Base-by-base conservation (phyloP, 1,140 invertebrate species). In the Caenorhabditis latens region DNA sequence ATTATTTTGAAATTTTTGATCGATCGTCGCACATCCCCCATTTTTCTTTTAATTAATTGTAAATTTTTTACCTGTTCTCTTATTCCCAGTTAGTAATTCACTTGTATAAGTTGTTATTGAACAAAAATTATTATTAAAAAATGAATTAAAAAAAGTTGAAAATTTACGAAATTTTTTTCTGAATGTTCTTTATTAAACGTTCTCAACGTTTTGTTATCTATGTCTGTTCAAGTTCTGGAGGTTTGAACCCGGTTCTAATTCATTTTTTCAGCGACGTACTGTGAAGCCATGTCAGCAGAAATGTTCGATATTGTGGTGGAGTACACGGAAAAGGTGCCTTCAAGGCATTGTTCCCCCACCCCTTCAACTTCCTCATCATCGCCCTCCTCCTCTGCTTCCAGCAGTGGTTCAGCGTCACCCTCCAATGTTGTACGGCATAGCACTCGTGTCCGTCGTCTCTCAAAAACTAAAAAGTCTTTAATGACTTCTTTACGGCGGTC, bases 41-140 rank as follows among this genome's bases (percentile, higher is more conserved):
- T 71, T 24, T 79, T 50, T 43, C 53, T 53, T 46, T 79, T 50
- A 11, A 71, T 71, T 19, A 71, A 48, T n/a, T 79, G 43, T 79
- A 50, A 24, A 32, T 32, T 71, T 53, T 79, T 53, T 43, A 42
- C 71, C n/a, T 13, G 6, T 32, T 14, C 43, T 14, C 0, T 9
- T 71, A 11, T 16, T 11, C 71, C 71, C 40, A 46, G 50, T 79
- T 9, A 43, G 40, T 50, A 19, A 79, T 24, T 79, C 71, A 79
- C 71, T 79, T 79, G 71, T 79, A 79, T 79, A 79, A 79, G 71
- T 53, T 79, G 71, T 50, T 43, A 79, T 50, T n/a, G 46, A 24
- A 63, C 21, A 63, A 50, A 79, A 79, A 50, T 32, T 32, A 32
- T 43, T 43, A 6, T 71, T 14, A 71, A 71, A 71, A 71, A 32